Percentiles rank a stretch among this genome's conserved stretches.
These are phyloP conservation scores for Ranitomeya imitator DNA, from an alignment of 2,113 vertebrate genomes.

Conservation along the genomic window DNA sequence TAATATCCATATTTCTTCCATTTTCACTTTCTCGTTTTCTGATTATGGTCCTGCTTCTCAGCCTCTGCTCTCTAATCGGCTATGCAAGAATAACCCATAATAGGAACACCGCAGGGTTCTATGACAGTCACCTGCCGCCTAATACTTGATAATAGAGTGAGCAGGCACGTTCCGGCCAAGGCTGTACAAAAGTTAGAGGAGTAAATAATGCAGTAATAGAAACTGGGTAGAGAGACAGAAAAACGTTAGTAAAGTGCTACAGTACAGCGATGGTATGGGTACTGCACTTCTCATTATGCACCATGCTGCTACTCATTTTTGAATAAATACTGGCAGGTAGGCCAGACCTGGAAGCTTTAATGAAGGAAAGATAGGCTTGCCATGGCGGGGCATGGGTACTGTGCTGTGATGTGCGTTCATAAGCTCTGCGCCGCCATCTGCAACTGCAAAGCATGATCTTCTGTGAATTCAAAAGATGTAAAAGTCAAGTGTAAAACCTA, in stretches of 20 bases:
- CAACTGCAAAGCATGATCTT: no score
- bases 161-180: not conserved
- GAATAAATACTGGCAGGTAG: no score
- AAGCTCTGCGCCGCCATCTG: no score
- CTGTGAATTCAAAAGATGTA: no score
- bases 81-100: constrained; percentile 34
- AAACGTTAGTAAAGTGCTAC: not conserved
- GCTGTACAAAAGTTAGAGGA: not conserved
- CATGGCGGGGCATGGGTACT: no score
- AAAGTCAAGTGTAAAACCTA: no score
- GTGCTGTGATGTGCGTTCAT: no score
- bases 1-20: constrained; percentile 8
- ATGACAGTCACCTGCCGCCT: not conserved
- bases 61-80: not conserved
- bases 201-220: not conserved
- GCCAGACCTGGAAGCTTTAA: no score
- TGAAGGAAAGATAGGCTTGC: no score
- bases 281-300: not conserved
- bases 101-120: constrained; percentile 17
- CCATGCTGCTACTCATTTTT: not conserved
- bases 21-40: not conserved
- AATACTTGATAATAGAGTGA: not conserved
- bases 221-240: not conserved
- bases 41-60: constrained; percentile 15
- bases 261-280: not conserved